Percentiles rank a stretch among this genome's conserved stretches.
Evolutionary conservation across 1,140 invertebrate species (phyloP).

Genomic region (Lineus longissimus): DNA sequence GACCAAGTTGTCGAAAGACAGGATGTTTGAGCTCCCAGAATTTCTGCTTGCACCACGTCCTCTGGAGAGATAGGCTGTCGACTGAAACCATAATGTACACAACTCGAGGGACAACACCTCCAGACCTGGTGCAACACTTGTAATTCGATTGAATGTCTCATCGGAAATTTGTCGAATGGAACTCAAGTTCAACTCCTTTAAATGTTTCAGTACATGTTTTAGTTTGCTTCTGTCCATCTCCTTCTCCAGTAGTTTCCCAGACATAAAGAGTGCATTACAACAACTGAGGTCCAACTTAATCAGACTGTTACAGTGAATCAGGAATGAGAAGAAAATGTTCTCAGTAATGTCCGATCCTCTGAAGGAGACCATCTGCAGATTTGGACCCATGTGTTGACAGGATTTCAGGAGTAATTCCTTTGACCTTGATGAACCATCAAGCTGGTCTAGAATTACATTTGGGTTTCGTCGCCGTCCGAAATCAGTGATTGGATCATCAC

Average conservation of each 20-base stretch:
- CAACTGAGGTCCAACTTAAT: constrained; percentile 60
- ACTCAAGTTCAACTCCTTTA: constrained; percentile 61
- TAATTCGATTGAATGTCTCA: constrained; percentile 64
- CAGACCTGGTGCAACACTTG: constrained; percentile 61
- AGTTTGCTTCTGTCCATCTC: constrained; percentile 57
- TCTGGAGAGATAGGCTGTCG: constrained; percentile 59
- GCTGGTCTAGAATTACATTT: constrained; percentile 34
- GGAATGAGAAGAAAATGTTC: constrained; percentile 33
- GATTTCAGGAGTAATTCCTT: constrained; percentile 30
- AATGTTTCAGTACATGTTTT: constrained; percentile 56
- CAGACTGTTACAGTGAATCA: constrained; percentile 50
- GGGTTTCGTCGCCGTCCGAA: constrained; percentile 25
- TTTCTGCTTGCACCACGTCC: constrained; percentile 52
- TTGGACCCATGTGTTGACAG: constrained; percentile 31
- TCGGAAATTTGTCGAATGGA: constrained; percentile 70
- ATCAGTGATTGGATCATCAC: constrained; percentile 12
- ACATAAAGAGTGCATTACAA: constrained; percentile 69
- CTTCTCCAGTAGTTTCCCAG: constrained; percentile 64
- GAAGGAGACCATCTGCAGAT: constrained; percentile 34
- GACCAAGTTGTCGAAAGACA: constrained; percentile 67
- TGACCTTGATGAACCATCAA: constrained; percentile 33
- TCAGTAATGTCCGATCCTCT: constrained; percentile 42
- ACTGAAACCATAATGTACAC: constrained; percentile 68
- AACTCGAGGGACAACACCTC: constrained; percentile 62
- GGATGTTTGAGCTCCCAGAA: constrained; percentile 64